Evolutionary conservation across 2,113 vertebrate species (phyloP).

Genomic region (Galbula dea): DNA sequence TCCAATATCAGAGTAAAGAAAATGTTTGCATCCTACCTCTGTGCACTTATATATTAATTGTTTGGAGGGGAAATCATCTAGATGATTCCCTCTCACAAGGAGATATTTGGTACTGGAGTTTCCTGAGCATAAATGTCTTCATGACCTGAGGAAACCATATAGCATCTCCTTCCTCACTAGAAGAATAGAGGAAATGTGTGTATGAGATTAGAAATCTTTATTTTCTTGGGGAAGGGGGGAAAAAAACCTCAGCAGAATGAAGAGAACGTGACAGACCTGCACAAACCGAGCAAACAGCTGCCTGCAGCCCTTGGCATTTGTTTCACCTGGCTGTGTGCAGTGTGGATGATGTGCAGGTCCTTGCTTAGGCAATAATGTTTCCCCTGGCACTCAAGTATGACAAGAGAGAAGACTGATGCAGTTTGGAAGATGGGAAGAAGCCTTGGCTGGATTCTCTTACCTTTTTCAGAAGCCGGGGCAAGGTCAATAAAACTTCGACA

Average conservation of each 20-base stretch:
- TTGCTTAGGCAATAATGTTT: neutral
- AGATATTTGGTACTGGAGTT: neutral
- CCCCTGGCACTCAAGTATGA: neutral
- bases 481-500: slow-evolving; percentile 98
- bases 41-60: neutral
- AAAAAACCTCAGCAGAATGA: neutral
- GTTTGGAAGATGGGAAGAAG: neutral
- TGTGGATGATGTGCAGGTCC: neutral
- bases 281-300: neutral
- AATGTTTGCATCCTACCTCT: neutral
- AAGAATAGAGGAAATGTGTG: neutral
- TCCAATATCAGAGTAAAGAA: neutral
- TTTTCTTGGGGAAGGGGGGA: neutral
- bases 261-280: neutral
- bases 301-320: neutral
- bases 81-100: neutral
- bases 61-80: neutral
- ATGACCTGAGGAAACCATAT: neutral
- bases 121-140: neutral
- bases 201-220: neutral
- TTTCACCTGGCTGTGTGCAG: neutral
- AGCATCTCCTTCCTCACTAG: neutral
- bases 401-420: neutral
- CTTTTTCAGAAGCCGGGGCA: slow-evolving; percentile 95
- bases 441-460: slow-evolving; percentile 73